Base-by-base conservation (phyloP, 2,888 invertebrate species). In the Stomorhina lunata region DNA sequence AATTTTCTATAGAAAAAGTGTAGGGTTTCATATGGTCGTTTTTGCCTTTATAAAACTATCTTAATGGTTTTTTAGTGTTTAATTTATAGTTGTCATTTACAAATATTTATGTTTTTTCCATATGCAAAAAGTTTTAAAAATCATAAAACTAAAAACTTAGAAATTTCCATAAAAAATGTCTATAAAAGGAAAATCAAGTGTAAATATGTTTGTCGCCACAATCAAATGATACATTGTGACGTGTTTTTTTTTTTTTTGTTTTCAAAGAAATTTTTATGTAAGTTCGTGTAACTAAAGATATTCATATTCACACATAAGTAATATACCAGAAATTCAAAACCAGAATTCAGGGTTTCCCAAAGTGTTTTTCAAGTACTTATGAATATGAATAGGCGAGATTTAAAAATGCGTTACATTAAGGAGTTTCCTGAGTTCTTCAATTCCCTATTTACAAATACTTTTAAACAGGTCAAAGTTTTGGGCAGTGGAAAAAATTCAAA, bases 171-270 rank as follows among this genome's bases (percentile, higher is more conserved):
- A 65, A 25, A 25, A 50, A 40, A 57, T 69, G 65, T 68, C 80
- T 65, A 76, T 76, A 71, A 76, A 80, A 76, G 80, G 76, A 69
- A 75, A 80, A 80, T 76, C 80, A 75, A 80, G 75, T 75, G 75
- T 69, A 57, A 80, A 69, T 48, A 40, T 59, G 45, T 69, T 34
- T 53, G 12, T 57, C 68, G 40, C 40, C 43, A 55, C 32, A 66
- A 79, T 27, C 50, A 22, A 48, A 29, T 32, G 10, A 43, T 15
- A 40, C 15, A 43, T 20, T 29, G 50, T 40, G 43, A 53, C 29
- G 61, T 48, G n/a, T n/a, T n/a, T n/a, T n/a, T n/a, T n/a, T n/a
- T n/a, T n/a, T n/a, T n/a, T n/a, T n/a, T n/a, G n/a, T n/a, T n/a
- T n/a, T n/a, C n/a, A n/a, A n/a, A n/a, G n/a, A n/a, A n/a, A n/a